Evolutionary conservation across 2,888 invertebrate species (phyloP).

Genomic region (Dicranocentrus wangi): DNA sequence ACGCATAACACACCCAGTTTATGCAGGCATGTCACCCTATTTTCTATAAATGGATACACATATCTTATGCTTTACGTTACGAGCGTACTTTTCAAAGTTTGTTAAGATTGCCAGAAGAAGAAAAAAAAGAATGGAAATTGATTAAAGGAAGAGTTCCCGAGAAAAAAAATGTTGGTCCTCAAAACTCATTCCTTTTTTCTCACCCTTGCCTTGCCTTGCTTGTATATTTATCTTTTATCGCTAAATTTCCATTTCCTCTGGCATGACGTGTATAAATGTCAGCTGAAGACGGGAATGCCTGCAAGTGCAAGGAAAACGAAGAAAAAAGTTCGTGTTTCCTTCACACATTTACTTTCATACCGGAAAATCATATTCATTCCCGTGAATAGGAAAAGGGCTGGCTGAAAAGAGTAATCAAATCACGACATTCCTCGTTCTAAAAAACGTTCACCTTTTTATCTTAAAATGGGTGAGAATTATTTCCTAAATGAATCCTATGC

Average conservation of each 20-base stretch:
- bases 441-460: background rate
- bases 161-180: too few relatives aligned
- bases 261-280: conserved; percentile 11
- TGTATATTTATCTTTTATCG: conserved; percentile 35
- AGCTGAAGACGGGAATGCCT: too few relatives aligned
- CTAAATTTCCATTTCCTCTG: conserved; percentile 24
- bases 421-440: background rate
- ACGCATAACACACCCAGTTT: too few relatives aligned
- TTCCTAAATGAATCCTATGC: background rate
- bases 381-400: background rate
- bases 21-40: too few relatives aligned
- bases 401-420: conserved; percentile 5
- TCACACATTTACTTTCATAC: background rate
- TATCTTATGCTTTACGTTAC: too few relatives aligned
- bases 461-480: background rate
- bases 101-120: conserved; percentile 1
- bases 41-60: too few relatives aligned
- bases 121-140: conserved; percentile 20
- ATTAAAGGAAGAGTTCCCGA: conserved; percentile 8
- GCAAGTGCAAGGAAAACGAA: too few relatives aligned
- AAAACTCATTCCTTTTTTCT: conserved; percentile 5
- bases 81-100: background rate
- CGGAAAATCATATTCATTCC: background rate
- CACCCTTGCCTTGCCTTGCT: conserved; percentile 4
- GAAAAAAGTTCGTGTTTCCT: background rate